A percentile compares a stretch with the other conserved stretches of the same genome.
phyloP scores from a whole-genome alignment of 1,140 invertebrate genomes.

The Ips nitidus region DNA sequence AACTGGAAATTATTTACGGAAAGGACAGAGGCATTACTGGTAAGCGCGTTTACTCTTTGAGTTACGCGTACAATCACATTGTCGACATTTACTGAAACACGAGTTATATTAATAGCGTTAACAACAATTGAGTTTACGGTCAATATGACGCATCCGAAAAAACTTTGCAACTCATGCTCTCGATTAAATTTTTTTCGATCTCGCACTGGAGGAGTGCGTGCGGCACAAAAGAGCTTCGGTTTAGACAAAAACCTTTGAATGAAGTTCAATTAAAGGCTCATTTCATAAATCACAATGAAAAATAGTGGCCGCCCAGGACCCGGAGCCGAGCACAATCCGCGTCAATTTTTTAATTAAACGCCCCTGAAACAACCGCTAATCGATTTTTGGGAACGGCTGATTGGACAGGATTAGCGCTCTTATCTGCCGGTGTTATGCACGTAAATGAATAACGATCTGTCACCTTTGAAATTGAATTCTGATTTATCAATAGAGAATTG shows the following conservation, averaged over 20 bases:
- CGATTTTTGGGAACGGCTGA: constrained; percentile 26
- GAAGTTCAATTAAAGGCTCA: constrained; percentile 31
- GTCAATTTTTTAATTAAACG: constrained; percentile 35
- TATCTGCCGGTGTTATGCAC: constrained; percentile 11
- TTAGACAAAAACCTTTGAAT: constrained; percentile 33
- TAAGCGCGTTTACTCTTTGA: constrained; percentile 6
- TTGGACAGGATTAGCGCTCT: constrained; percentile 18
- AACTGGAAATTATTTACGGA: constrained; percentile 19
- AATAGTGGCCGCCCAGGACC: constrained; percentile 16
- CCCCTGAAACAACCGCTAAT: constrained; percentile 30
- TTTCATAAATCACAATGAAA: constrained; percentile 36
- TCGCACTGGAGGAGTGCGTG: not conserved
- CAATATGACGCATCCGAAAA: not conserved
- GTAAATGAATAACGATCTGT: constrained; percentile 3
- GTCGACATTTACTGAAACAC: not conserved
- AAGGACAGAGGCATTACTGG: not conserved
- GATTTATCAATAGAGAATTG: not conserved
- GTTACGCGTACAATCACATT: constrained; percentile 9
- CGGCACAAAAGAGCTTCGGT: constrained; percentile 6
- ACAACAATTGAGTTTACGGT: not conserved
- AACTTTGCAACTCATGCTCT: constrained; percentile 12
- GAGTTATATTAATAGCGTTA: constrained; percentile 7
- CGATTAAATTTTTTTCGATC: constrained; percentile 15
- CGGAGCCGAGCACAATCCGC: constrained; percentile 27
- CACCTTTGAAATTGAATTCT: constrained; percentile 5